These are phyloP conservation scores for Scaptomyza hsui DNA, from an alignment of 1,140 invertebrate genomes.

Conservation along the genomic window DNA sequence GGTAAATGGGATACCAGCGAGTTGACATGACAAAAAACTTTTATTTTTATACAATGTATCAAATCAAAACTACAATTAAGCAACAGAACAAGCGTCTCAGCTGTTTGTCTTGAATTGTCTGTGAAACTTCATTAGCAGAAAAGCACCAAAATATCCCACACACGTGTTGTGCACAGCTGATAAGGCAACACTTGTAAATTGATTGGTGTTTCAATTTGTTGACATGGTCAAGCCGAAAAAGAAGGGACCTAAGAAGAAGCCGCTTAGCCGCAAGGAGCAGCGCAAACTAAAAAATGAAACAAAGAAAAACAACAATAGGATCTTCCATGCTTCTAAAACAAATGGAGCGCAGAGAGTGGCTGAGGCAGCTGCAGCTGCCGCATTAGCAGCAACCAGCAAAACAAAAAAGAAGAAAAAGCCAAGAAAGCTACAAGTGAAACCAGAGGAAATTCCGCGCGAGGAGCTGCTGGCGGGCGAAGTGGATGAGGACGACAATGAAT, in stretches of 20 bases:
- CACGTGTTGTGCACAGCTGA: conserved; percentile 49
- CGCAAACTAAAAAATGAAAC: conserved; percentile 86
- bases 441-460: conserved; percentile 58
- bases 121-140: conserved; percentile 18
- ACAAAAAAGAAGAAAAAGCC: conserved; percentile 40
- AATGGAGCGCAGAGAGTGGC: conserved; percentile 66
- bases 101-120: conserved; percentile 17
- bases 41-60: conserved; percentile 3
- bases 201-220: conserved; percentile 2
- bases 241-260: conserved; percentile 48
- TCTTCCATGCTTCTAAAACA: conserved; percentile 69
- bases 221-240: conserved; percentile 66
- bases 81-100: conserved; percentile 6
- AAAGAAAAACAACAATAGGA: conserved; percentile 85
- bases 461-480: conserved; percentile 62
- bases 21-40: conserved; percentile 64
- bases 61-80: conserved; percentile 29
- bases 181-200: conserved; percentile 33
- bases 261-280: conserved; percentile 85
- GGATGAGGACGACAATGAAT: conserved; percentile 70
- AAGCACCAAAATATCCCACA: conserved; percentile 32
- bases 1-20: conserved; percentile 92
- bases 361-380: conserved; percentile 55
- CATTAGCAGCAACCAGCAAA: conserved; percentile 33
- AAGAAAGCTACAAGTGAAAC: conserved; percentile 48